Evolutionary conservation across 2,888 invertebrate genomes (phyloP), one percentile per base, ranked within the genome.

Genomic region (Augochlorella aurata): DNA sequence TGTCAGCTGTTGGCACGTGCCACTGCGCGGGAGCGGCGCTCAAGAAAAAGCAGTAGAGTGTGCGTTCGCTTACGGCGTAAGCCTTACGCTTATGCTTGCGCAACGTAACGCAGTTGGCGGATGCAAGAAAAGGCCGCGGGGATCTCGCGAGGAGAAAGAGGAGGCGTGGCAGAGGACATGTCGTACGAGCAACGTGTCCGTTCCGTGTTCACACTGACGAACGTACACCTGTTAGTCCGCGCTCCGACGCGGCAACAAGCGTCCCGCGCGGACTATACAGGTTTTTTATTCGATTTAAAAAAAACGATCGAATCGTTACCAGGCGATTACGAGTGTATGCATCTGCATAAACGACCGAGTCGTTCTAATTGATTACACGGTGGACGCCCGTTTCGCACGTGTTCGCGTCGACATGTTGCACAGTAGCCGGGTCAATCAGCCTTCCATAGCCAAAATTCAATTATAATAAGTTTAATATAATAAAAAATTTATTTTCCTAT

Each of bases 1-100:
- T 61, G 79, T 76, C 73, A 75, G 79, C 77, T 66, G 81, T 75
- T 75, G 69, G 81, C 85, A 70, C 81, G 85, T 83, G 79, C 81
- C 79, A 4, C 14, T 24, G 45, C 54, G 47, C 52, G 61, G 21
- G 18, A 58, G 54, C 54, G 24, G 24, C 14, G 54, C 24, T 58
- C 18, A 54, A 69, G 77, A 71, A 76, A 50, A 72, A 71, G 49
- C 21, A 58, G 14, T 14, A 63, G 76, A 58, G 47, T 61, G 74
- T 69, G 63, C 79, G 75, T 70, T 29, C 71, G 74, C 73, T 79
- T 81, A 82, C 80, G 84, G n/a, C n/a, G n/a, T n/a, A n/a, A n/a
- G n/a, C n/a, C 75, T 38, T 38, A 38, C 29, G 29, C 29, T 29
- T 38, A 38, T 38, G 77, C 73, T 85, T 85, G 81, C 81, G 84